Percentiles rank a stretch among this genome's conserved stretches.
phyloP scores from a whole-genome alignment of 2,888 invertebrate genomes.

The Campoletis raptor region DNA sequence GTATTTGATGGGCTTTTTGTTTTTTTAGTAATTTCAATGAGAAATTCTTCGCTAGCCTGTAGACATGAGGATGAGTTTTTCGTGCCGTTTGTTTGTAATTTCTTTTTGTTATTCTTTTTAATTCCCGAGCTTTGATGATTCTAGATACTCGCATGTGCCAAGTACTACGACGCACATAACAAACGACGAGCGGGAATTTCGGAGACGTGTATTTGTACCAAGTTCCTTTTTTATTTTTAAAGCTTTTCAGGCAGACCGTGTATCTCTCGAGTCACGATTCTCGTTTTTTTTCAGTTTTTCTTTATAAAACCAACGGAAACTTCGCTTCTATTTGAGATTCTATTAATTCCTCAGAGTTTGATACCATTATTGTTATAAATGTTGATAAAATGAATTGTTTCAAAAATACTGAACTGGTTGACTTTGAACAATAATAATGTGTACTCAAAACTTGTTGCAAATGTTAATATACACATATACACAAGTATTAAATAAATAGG shows the following conservation, averaged over 20 bases:
- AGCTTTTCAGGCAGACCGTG: conserved; percentile 68
- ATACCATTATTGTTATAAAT: neutral
- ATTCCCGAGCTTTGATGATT: conserved; percentile 50
- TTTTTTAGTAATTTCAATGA: conserved; percentile 20
- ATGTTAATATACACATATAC: neutral
- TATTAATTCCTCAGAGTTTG: neutral
- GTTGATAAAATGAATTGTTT: neutral
- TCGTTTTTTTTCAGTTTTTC: conserved; percentile 14
- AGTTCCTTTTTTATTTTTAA: conserved; percentile 64
- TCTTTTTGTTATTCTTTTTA: conserved; percentile 34
- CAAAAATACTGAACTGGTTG: neutral
- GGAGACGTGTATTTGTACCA: conserved; percentile 69
- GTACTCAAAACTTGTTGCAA: neutral
- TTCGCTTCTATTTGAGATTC: neutral
- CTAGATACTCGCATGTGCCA: conserved; percentile 48
- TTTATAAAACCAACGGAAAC: neutral
- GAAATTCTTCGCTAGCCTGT: conserved; percentile 37
- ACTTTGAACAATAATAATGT: neutral
- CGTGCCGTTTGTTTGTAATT: conserved; percentile 22
- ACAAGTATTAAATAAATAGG: neutral
- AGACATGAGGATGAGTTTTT: conserved; percentile 39
- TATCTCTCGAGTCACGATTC: conserved; percentile 47
- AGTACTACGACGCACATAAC: conserved; percentile 50
- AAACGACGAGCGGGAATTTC: conserved; percentile 59
- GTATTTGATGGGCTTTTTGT: conserved; percentile 57